Conservation (phyloP, 2,797 vertebrate species). For the Rachycentron canadum region DNA sequence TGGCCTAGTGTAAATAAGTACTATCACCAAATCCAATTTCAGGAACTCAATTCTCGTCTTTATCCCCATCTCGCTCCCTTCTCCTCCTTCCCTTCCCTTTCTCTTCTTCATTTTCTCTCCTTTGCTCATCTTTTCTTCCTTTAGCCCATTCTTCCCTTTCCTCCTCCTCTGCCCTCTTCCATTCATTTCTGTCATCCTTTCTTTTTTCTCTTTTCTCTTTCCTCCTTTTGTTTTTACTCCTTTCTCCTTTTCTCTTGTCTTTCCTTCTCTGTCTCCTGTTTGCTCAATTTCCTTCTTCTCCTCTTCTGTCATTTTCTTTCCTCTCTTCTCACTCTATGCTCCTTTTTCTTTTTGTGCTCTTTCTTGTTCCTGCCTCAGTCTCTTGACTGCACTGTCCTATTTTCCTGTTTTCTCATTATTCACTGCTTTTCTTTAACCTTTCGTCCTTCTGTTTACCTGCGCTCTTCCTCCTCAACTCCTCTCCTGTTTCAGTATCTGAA, state of each 20-base stretch:
- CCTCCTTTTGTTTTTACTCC: fast-evolving
- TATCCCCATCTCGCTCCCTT: no score
- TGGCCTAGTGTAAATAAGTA: no score
- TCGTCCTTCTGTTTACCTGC: neutral
- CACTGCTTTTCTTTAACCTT: neutral
- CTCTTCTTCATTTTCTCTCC: neutral
- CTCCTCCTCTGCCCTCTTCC: neutral
- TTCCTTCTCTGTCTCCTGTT: neutral
- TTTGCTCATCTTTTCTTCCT: neutral
- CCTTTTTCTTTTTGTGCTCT: no score
- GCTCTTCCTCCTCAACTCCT: neutral
- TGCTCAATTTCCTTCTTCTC: neutral
- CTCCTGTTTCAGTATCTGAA: no score
- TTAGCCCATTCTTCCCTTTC: no score
- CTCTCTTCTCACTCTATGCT: no score
- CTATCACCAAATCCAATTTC: no score
- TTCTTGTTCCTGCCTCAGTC: neutral
- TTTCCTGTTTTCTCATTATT: neutral
- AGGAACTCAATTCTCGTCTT: no score
- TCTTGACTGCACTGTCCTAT: neutral
- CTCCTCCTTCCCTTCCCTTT: no score
- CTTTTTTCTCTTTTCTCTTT: neutral
- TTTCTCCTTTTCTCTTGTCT: fast-evolving
- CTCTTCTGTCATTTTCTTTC: neutral
- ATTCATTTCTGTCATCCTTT: no score